Evolutionary conservation across 1,140 invertebrate species (phyloP), one percentile per base, ranked within the genome.

Genomic region (Ctenoplectra terminalis): DNA sequence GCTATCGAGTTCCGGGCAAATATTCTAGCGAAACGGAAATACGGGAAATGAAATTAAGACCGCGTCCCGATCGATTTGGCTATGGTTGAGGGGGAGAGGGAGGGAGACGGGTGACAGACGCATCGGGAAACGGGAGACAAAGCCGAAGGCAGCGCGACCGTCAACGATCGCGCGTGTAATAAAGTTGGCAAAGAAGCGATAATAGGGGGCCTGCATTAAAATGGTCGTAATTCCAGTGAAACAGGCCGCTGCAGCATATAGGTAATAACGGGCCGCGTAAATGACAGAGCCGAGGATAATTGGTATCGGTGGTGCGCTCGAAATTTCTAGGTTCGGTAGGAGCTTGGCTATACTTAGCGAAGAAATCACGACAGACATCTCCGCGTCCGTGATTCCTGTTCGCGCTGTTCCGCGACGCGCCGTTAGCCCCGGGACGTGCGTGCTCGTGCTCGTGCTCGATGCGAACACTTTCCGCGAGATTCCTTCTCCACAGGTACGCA

Each of bases 11-110:
- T 86, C 87, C 90, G 89, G 90, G 77, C 87, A 90, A 91, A 91
- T 91, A 91, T 90, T 90, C 88, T 86, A 79, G 81, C 58, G 81
- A 77, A 71, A 70, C 79, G 81, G 66, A 69, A 69, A 26, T 66
- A 86, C 67, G 74, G 60, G 66, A 89, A 90, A 91, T 90, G 83
- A 84, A 91, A 89, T 91, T 90, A 89, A 90, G 37, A 26, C 64
- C 26, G 43, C 64, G 48, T 13, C 40, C 2, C 66, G 52, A 50
- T 20, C 60, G 26, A 46, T n/a, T n/a, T n/a, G n/a, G n/a, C n/a
- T n/a, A n/a, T n/a, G n/a, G n/a, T n/a, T n/a, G n/a, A n/a, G n/a
- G n/a, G n/a, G n/a, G n/a, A n/a, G n/a, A n/a, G n/a, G n/a, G n/a
- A n/a, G n/a, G n/a, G n/a, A n/a, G n/a, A n/a, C n/a, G n/a, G n/a